phyloP scores from a whole-genome alignment of 2,888 invertebrate species.

The Lepidocyrtoides sp. region DNA sequence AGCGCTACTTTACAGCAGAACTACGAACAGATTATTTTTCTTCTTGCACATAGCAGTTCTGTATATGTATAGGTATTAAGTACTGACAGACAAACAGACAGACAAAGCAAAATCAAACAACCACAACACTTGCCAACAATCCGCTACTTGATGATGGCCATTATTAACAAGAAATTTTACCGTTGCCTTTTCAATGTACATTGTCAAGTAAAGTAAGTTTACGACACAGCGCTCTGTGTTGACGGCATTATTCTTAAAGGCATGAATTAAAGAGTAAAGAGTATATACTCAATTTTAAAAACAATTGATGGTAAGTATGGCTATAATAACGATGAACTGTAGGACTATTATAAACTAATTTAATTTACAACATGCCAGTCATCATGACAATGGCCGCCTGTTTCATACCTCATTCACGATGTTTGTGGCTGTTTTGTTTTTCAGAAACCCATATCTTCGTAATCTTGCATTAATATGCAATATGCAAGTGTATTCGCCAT shows the following conservation, averaged over 20 bases:
- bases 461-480: neutral
- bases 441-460: neutral
- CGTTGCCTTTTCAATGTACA: neutral
- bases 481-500: neutral
- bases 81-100: no score
- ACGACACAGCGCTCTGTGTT: conserved; percentile 38
- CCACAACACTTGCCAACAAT: no score
- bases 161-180: neutral
- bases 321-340: neutral
- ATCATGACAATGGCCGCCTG: neutral
- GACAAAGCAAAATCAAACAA: no score
- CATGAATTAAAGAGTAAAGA: no score
- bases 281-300: no score
- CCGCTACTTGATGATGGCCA: no score
- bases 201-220: conserved; percentile 37
- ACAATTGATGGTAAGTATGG: neutral
- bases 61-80: no score
- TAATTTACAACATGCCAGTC: neutral
- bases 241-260: neutral
- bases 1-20: no score
- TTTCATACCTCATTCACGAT: neutral
- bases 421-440: neutral
- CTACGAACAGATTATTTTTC: no score
- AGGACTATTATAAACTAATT: conserved; percentile 20
- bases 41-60: no score